phyloP scores from a whole-genome alignment of 2,888 invertebrate genomes.

The Mystacides longicornis region DNA sequence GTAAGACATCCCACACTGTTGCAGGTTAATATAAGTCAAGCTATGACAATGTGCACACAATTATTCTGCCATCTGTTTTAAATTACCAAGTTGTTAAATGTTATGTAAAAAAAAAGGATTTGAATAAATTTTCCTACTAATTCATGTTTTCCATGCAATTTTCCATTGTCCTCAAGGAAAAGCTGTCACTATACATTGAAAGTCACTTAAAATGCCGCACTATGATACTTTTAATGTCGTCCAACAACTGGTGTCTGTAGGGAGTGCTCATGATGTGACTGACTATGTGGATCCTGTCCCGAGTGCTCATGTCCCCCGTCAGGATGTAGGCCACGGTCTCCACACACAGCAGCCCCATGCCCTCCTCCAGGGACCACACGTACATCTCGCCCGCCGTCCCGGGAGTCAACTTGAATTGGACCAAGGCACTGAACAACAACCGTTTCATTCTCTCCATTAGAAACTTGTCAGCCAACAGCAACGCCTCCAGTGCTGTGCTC shows the following conservation, averaged over 20 bases:
- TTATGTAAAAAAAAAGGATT: too few relatives aligned
- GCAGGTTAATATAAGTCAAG: too few relatives aligned
- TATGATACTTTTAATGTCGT: slow-evolving; percentile 47
- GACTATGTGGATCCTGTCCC: slow-evolving; percentile 42
- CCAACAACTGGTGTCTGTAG: slow-evolving; percentile 48
- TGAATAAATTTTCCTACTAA: too few relatives aligned
- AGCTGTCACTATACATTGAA: too few relatives aligned
- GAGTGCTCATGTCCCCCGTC: slow-evolving; percentile 44
- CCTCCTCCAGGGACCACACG: slow-evolving; percentile 53
- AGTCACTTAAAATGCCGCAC: slow-evolving; percentile 14
- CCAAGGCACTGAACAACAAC: slow-evolving; percentile 45
- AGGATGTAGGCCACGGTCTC: slow-evolving; percentile 53
- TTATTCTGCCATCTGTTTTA: too few relatives aligned
- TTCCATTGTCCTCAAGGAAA: too few relatives aligned
- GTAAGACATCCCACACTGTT: too few relatives aligned
- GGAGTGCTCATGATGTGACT: slow-evolving; percentile 43
- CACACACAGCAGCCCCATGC: slow-evolving; percentile 52
- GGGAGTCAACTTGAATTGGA: slow-evolving; percentile 45
- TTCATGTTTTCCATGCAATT: too few relatives aligned
- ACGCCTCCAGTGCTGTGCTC: slow-evolving; percentile 47
- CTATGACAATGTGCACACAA: too few relatives aligned
- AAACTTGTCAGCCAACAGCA: slow-evolving; percentile 51
- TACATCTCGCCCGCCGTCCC: slow-evolving; percentile 50
- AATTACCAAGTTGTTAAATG: too few relatives aligned
- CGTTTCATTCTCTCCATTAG: slow-evolving; percentile 48